Evolutionary conservation across 2,888 invertebrate species (phyloP).

Genomic region (Petrolisthes manimaculis): DNA sequence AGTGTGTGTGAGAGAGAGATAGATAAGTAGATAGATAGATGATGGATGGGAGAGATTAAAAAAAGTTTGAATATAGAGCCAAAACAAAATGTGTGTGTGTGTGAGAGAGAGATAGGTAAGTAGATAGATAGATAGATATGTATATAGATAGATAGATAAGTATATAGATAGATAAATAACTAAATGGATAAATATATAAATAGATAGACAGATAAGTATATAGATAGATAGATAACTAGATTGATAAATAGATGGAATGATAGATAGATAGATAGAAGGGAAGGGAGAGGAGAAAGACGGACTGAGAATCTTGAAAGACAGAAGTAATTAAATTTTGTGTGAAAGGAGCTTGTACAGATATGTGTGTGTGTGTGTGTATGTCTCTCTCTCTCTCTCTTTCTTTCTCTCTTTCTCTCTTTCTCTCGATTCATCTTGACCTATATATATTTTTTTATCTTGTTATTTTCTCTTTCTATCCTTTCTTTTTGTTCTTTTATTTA

Average conservation of each 20-base stretch:
- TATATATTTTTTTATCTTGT: neutral
- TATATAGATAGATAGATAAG: too few relatives aligned
- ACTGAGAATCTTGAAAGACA: neutral
- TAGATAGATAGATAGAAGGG: neutral
- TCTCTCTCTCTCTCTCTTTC: conserved; percentile 17
- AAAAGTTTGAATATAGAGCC: neutral
- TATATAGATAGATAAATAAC: too few relatives aligned
- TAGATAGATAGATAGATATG: too few relatives aligned
- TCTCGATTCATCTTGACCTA: neutral
- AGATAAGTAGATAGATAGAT: neutral
- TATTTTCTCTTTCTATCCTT: neutral
- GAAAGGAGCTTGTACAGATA: neutral
- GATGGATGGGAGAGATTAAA: neutral
- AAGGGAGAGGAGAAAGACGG: neutral
- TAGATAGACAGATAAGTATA: too few relatives aligned
- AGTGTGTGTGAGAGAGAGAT: neutral
- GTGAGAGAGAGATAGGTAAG: neutral
- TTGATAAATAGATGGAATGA: too few relatives aligned
- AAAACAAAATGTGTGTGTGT: neutral
- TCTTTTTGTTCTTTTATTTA: neutral
- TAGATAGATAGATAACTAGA: too few relatives aligned
- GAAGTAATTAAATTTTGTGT: neutral
- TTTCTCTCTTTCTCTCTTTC: conserved; percentile 13
- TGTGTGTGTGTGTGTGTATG: neutral
- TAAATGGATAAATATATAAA: too few relatives aligned